Evolutionary conservation across 2,797 vertebrate species (phyloP).

Genomic region (Melanogrammus aeglefinus): DNA sequence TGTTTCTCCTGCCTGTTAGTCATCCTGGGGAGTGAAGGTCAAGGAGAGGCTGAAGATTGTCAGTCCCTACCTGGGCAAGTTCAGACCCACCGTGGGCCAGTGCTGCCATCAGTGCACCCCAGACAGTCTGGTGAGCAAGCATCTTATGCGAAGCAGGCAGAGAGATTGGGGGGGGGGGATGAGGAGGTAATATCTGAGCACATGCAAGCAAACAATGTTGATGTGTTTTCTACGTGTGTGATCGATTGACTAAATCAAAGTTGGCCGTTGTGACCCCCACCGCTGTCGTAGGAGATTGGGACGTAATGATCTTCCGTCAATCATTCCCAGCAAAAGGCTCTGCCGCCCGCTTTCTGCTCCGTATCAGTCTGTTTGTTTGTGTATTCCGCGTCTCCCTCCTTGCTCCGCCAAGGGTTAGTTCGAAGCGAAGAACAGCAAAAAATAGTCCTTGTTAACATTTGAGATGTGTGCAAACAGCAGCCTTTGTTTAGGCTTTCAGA

Average conservation of each 20-base stretch:
- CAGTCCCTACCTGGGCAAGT: slow-evolving; percentile 76
- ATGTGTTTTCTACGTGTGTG: background rate
- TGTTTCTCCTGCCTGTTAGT: slow-evolving; percentile 42
- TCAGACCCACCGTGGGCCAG: slow-evolving; percentile 73
- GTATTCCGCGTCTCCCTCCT: background rate
- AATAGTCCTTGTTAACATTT: background rate
- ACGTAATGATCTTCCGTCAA: background rate
- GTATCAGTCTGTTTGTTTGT: background rate
- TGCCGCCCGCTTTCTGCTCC: background rate
- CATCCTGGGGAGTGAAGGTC: slow-evolving; percentile 67
- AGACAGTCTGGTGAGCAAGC: slow-evolving; percentile 82
- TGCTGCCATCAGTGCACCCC: slow-evolving; percentile 90
- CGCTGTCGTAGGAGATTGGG: background rate
- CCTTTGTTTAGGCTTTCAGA: background rate
- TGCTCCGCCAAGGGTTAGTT: background rate
- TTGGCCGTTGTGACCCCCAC: background rate
- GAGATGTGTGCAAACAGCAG: background rate
- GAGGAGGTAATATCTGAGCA: background rate
- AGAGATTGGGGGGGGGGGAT: background rate
- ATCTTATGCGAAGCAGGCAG: background rate
- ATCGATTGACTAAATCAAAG: background rate
- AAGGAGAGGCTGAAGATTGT: slow-evolving; percentile 72
- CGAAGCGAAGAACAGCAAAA: background rate
- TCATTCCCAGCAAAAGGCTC: background rate
- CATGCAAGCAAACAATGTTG: background rate